Evolutionary conservation across 2,888 invertebrate genomes (phyloP), one percentile per base, ranked within the genome.

Genomic region (Caenorhabditis angaria): DNA sequence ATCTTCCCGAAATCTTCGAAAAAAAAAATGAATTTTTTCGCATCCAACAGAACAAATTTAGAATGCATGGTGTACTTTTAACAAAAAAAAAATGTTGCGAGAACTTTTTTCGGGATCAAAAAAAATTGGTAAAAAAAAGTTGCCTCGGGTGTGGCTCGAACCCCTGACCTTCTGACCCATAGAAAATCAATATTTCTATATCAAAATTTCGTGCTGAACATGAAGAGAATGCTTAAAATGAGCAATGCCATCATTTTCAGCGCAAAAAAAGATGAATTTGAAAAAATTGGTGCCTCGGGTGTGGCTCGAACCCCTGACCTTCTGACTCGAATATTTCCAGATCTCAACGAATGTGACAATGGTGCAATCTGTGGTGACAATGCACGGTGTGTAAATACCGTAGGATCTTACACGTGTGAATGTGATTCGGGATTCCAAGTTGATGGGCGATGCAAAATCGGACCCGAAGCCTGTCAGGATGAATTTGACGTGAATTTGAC

Each of bases 281-380:
- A n/a, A n/a, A n/a, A n/a, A n/a, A n/a, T n/a, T n/a, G n/a, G n/a
- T n/a, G n/a, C n/a, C n/a, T n/a, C n/a, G n/a, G n/a, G n/a, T n/a
- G n/a, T n/a, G n/a, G n/a, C n/a, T n/a, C n/a, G n/a, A n/a, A n/a
- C n/a, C n/a, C n/a, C n/a, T n/a, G n/a, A n/a, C n/a, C n/a, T n/a
- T n/a, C n/a, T n/a, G n/a, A n/a, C n/a, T n/a, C n/a, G n/a, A n/a
- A n/a, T n/a, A n/a, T n/a, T 60, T 64, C 12, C 91, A 32, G 97
- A 97, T 88, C 91, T 95, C 1, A 91, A 97, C 87, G 97, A 97
- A 89, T 97, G 97, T 87, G 90, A 90, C n/a, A 88, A 89, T 4
- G 90, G 90, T 61, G 91, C 92, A 6, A 91, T 92, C 1, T 97
- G 96, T 88, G 94, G 94, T 8, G 90, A 90, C 61, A 72, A 75